Evolutionary conservation across 2,888 invertebrate species (phyloP), one percentile per base, ranked within the genome.

Genomic region (Rotaria socialis): DNA sequence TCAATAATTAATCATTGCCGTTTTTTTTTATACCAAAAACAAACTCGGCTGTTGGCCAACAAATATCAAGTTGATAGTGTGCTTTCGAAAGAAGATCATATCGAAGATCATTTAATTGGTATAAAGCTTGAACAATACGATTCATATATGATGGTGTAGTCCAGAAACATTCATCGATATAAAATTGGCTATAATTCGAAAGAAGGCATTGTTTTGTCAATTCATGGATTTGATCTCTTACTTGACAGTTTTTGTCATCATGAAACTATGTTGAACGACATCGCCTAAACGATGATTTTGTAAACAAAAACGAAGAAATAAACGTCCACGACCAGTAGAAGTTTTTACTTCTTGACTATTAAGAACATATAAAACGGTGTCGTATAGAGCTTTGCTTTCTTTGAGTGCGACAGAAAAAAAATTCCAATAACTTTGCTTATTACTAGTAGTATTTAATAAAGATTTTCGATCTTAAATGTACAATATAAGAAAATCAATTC

Each of bases 241-340:
- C 80, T 24, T 43, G 8, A 80, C 80, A 14, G 89, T 88, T 88
- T 89, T 90, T 10, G 88, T 89, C 88, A 90, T 89, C 74, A 89
- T 89, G n/a, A 90, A 88, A 89, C 92, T 92, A 87, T 90, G 90
- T 87, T 92, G 92, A 7, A 92, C 85, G 41, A 91, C 90, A 88
- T 92, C 92, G 16, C 91, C 92, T 86, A 92, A 88, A 84, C 91
- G 89, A 85, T 91, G 90, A 87, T 92, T 91, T 86, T 90, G 90
- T 84, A 92, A 88, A 87, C 90, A 90, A 88, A 91, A 92, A 16
- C 92, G 88, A 41, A 92, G 88, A 86, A 92, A 91, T 24, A 91
- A 91, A 85, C 92, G 88, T 14, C 92, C 91, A 88, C 89, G 89
- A 22, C 92, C 92, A 22, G 90, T 84, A 6, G 90, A 89, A 24